A percentile compares a stretch with the other conserved stretches of the same genome.
phyloP scores from a whole-genome alignment of 2,113 vertebrate species.

The Diadophis punctatus region DNA sequence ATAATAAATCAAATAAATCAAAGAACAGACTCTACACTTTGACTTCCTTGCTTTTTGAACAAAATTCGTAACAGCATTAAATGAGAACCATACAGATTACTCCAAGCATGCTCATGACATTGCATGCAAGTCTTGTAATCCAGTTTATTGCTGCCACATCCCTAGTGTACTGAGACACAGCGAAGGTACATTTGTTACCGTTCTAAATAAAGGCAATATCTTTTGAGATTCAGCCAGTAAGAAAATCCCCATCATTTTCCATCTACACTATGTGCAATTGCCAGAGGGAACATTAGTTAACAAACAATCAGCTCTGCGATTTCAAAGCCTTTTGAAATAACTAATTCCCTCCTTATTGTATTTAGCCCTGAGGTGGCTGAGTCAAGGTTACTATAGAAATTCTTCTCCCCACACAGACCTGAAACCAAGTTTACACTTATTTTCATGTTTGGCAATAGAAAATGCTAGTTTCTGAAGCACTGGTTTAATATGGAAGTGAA shows the following conservation, averaged over 20 bases:
- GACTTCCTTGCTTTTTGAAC: not conserved
- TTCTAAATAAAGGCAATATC: not conserved
- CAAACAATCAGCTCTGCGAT: conserved; percentile 50
- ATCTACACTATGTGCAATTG: conserved; percentile 11
- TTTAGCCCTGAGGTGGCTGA: not conserved
- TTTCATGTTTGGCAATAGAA: conserved; percentile 47
- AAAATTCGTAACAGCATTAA: not conserved
- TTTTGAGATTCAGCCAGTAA: not conserved
- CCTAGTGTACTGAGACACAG: not conserved
- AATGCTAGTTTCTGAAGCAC: conserved; percentile 45
- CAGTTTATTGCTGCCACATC: not conserved
- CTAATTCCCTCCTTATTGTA: conserved; percentile 50
- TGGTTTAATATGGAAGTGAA: conserved; percentile 42
- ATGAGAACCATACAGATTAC: not conserved
- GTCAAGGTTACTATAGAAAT: conserved; percentile 19
- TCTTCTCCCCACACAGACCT: not conserved
- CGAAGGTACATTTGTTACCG: not conserved
- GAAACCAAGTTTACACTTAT: conserved; percentile 38
- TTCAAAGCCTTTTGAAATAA: conserved; percentile 58
- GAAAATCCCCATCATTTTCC: not conserved
- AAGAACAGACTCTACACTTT: not conserved
- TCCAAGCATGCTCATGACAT: not conserved
- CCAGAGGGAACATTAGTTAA: conserved; percentile 49
- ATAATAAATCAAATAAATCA: too few relatives aligned
- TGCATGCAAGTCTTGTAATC: not conserved